Evolutionary conservation across 1,140 invertebrate species (phyloP).

Genomic region (Brachionus angularis): DNA sequence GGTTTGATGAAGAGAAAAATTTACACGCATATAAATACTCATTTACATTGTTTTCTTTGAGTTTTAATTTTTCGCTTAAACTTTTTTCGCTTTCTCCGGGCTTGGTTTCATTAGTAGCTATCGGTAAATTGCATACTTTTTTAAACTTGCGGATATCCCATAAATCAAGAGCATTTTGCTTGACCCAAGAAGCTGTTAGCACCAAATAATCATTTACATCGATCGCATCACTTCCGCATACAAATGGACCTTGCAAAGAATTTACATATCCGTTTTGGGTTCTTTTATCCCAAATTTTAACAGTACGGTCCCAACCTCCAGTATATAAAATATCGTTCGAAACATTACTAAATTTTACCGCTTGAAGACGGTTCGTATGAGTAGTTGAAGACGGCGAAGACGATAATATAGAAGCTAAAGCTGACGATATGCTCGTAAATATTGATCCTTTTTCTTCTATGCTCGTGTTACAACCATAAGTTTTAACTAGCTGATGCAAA

Average conservation of each 20-base stretch:
- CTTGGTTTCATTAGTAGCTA: background rate
- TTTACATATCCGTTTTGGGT: slow-evolving; percentile 14
- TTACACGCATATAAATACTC: slow-evolving; percentile 43
- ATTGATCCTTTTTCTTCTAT: background rate
- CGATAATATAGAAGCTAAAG: background rate
- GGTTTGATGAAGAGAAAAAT: slow-evolving; percentile 18
- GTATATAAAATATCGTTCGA: slow-evolving; percentile 8
- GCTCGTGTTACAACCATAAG: background rate
- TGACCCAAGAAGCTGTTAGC: slow-evolving; percentile 37
- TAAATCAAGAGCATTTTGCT: slow-evolving; percentile 4
- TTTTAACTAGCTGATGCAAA: background rate
- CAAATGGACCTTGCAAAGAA: slow-evolving; percentile 19
- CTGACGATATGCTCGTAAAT: background rate
- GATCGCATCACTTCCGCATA: slow-evolving; percentile 43
- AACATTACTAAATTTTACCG: slow-evolving; percentile 29
- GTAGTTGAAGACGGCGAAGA: background rate
- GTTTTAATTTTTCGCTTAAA: slow-evolving; percentile 1
- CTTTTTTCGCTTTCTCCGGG: background rate
- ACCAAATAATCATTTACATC: slow-evolving; percentile 36
- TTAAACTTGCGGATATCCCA: slow-evolving; percentile 43
- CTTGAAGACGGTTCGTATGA: slow-evolving; percentile 25
- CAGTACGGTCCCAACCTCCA: slow-evolving; percentile 33
- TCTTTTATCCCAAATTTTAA: slow-evolving; percentile 24
- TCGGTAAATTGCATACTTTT: background rate
- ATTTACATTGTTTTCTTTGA: background rate